Base-by-base conservation (phyloP, 2,797 vertebrate genomes). In the Arnoldichthys spilopterus region DNA sequence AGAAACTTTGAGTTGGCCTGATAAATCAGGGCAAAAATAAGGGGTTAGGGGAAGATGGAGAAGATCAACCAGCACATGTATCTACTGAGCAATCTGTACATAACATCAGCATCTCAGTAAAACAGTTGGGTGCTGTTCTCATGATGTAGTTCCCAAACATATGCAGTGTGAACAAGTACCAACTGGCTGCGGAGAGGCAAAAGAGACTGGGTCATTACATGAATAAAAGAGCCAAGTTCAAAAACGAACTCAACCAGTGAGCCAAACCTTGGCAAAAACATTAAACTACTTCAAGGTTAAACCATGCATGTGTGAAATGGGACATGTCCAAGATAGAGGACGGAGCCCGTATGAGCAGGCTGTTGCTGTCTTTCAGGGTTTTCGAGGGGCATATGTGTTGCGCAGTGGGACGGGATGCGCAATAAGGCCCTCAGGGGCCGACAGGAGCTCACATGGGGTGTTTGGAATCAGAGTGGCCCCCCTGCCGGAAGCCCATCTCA, bases 401-500 rank as follows among this genome's bases (percentile, higher is more conserved):
- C 89, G 91, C 90, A 91, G 92, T 91, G 89, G 88, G 89, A 92
- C 85, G 79, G 91, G 49, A 92, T 91, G 88, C 90, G 92, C 89
- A 91, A 90, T 85, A 68, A 88, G 87, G 87, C 92, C 91, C 88
- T 80, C 85, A 90, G 90, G 90, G 89, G 88, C 87, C 88, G 72
- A 86, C 74, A 85, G 85, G 69, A 91, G 89, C 86, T 68, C 77
- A 72, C 75, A 79, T 70, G 86, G 84, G 87, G 88, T 84, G 89
- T 92, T 91, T 90, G 90, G 90, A 88, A 90, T 92, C 87, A 87
- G 90, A 91, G 87, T 89, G 89, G 82, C 88, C 91, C 73, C 64
- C 91, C 90, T 88, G 90, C 88, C 87, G 88, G 89, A 92, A 92
- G 88, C 93, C 92, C 89, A 94, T 93, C 92, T 91, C 90, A 85